A percentile compares a stretch with the other conserved stretches of the same genome.
Evolutionary conservation across 2,888 invertebrate genomes (phyloP).

Genomic region (Ochlodes sylvanus): DNA sequence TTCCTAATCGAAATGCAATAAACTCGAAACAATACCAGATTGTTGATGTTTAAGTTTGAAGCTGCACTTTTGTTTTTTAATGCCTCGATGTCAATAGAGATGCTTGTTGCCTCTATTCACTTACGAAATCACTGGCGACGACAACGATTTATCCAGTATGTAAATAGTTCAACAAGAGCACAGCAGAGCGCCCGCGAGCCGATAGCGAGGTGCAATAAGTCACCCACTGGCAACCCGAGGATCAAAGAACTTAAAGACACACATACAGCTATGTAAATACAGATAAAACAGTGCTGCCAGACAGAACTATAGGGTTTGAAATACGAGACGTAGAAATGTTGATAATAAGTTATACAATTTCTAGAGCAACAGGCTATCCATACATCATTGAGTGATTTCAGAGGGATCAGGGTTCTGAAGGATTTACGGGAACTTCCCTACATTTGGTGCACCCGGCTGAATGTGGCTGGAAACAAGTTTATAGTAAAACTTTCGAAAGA

Average conservation of each 20-base stretch:
- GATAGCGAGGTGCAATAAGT: slow-evolving; percentile 17
- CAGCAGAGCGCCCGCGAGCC: background rate
- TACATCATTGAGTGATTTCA: too few species aligned
- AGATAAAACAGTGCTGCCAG: slow-evolving; percentile 5
- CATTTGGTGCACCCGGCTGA: too few species aligned
- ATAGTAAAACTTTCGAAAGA: too few species aligned
- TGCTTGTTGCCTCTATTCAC: background rate
- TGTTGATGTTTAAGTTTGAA: too few species aligned
- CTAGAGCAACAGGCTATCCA: too few species aligned
- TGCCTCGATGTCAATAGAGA: background rate
- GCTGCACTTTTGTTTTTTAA: background rate
- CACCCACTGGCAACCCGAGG: slow-evolving; percentile 16
- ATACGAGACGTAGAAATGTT: background rate
- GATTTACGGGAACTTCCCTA: too few species aligned
- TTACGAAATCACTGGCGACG: background rate
- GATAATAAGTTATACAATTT: too few species aligned
- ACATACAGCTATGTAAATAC: slow-evolving; percentile 5
- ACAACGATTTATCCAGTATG: background rate
- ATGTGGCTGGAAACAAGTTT: too few species aligned
- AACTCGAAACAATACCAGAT: too few species aligned
- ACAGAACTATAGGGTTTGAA: slow-evolving; percentile 17
- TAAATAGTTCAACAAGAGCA: background rate
- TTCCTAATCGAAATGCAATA: too few species aligned
- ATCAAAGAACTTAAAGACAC: slow-evolving; percentile 23
- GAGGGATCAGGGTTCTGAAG: too few species aligned